Percentiles rank a stretch among this genome's conserved stretches.
Evolutionary conservation across 2,888 invertebrate species (phyloP).

Genomic region (Agriopis aurantiaria): DNA sequence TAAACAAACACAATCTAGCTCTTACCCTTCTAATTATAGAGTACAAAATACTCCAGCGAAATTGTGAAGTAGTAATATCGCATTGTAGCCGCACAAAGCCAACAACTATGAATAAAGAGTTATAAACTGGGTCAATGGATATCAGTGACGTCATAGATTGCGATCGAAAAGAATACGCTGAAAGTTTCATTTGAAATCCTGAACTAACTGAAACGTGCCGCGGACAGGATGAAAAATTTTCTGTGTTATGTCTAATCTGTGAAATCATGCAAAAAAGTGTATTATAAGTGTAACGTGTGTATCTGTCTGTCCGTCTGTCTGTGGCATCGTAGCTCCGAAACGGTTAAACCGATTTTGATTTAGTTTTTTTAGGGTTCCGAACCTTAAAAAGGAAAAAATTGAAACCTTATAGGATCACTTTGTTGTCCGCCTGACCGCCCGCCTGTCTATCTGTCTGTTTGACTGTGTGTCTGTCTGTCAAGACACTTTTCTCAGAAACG

Average conservation of each 20-base stretch:
- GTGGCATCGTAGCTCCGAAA: no score
- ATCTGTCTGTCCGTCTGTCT: no score
- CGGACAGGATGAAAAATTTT: neutral
- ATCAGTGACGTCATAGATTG: slow-evolving; percentile 41
- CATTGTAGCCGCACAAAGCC: slow-evolving; percentile 24
- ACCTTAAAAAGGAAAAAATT: no score
- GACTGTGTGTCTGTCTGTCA: no score
- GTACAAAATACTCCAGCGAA: slow-evolving; percentile 11
- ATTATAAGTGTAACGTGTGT: no score
- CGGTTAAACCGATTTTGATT: no score
- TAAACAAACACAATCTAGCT: neutral
- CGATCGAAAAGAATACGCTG: slow-evolving; percentile 22
- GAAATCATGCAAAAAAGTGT: no score
- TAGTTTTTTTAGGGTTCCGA: no score
- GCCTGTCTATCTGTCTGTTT: no score
- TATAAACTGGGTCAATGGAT: slow-evolving; percentile 40
- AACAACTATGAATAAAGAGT: slow-evolving; percentile 35
- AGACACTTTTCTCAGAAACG: no score
- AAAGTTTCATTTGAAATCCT: slow-evolving; percentile 23
- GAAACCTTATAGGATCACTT: no score
- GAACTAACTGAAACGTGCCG: neutral
- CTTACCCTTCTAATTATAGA: slow-evolving; percentile 8
- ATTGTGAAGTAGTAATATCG: slow-evolving; percentile 16
- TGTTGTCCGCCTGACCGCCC: no score
- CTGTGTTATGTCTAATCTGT: neutral